phyloP scores from a whole-genome alignment of 2,888 invertebrate species.

The Ichneumon xanthorius region DNA sequence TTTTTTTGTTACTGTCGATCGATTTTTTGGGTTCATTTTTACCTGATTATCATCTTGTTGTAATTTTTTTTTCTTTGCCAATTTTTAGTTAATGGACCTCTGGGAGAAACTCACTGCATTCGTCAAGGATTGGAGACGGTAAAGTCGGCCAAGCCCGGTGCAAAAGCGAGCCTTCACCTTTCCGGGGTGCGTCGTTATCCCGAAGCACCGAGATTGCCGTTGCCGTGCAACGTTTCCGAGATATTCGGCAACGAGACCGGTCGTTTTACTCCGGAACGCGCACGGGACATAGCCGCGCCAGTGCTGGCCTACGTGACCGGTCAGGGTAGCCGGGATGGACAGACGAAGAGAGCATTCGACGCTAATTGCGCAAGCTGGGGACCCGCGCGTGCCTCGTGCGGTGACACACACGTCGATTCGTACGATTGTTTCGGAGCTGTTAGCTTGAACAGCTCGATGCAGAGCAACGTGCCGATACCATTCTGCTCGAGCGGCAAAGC shows the following conservation, averaged over 20 bases:
- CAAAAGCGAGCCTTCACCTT: slow-evolving; percentile 82
- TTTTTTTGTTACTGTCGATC: background rate
- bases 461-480: slow-evolving; percentile 91
- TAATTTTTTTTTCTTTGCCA: slow-evolving; percentile 7
- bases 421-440: slow-evolving; percentile 90
- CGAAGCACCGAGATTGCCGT: slow-evolving; percentile 86
- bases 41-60: background rate
- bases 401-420: slow-evolving; percentile 86
- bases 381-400: slow-evolving; percentile 39
- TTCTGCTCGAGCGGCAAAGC: slow-evolving; percentile 85
- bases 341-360: slow-evolving; percentile 76
- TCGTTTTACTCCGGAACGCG: slow-evolving; percentile 88
- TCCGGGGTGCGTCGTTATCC: slow-evolving; percentile 86
- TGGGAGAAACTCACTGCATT: background rate
- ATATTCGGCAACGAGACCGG: slow-evolving; percentile 89
- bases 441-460: slow-evolving; percentile 90
- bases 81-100: slow-evolving; percentile 51
- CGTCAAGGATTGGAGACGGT: slow-evolving; percentile 39
- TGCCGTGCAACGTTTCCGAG: slow-evolving; percentile 88
- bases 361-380: slow-evolving; percentile 59
- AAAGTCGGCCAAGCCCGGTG: slow-evolving; percentile 36
- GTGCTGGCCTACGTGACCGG: slow-evolving; percentile 86
- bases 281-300: slow-evolving; percentile 88
- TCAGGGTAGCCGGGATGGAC: slow-evolving; percentile 63
- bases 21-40: background rate